Evolutionary conservation across 2,797 vertebrate species (phyloP).

Genomic region (Peromyscus melanophrys): DNA sequence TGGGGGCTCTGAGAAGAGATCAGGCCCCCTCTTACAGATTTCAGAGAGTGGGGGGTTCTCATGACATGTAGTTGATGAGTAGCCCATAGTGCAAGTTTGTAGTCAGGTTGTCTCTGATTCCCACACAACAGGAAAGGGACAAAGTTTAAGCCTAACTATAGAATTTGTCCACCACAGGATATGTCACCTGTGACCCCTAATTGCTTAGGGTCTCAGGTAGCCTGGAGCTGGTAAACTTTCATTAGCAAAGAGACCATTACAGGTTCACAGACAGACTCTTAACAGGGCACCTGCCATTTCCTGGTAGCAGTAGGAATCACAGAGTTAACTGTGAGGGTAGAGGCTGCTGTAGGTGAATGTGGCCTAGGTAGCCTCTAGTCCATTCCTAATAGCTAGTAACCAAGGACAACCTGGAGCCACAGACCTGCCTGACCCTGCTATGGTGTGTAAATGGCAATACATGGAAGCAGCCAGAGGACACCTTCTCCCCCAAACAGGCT

Average conservation of each 20-base stretch:
- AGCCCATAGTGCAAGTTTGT: neutral
- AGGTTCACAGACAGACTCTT: neutral
- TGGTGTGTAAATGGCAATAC: neutral
- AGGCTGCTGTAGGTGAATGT: neutral
- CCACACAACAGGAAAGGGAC: neutral
- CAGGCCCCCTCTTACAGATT: neutral
- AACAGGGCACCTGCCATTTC: neutral
- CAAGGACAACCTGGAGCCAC: neutral
- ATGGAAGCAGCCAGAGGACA: neutral
- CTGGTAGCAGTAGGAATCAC: neutral
- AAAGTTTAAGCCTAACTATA: neutral
- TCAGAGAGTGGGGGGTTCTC: neutral
- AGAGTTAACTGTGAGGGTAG: neutral
- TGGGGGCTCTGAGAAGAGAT: neutral
- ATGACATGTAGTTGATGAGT: rapidly evolving
- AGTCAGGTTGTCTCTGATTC: neutral
- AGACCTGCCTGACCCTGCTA: neutral
- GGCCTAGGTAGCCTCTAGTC: no score
- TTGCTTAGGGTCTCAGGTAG: neutral
- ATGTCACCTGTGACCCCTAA: neutral
- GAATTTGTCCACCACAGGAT: neutral
- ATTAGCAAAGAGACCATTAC: neutral
- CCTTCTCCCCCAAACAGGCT: neutral
- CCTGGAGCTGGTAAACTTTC: neutral
- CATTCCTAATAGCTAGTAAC: neutral